phyloP scores from a whole-genome alignment of 53 echinoderm and acorn worm genomes.

The Glandiceps talaboti region DNA sequence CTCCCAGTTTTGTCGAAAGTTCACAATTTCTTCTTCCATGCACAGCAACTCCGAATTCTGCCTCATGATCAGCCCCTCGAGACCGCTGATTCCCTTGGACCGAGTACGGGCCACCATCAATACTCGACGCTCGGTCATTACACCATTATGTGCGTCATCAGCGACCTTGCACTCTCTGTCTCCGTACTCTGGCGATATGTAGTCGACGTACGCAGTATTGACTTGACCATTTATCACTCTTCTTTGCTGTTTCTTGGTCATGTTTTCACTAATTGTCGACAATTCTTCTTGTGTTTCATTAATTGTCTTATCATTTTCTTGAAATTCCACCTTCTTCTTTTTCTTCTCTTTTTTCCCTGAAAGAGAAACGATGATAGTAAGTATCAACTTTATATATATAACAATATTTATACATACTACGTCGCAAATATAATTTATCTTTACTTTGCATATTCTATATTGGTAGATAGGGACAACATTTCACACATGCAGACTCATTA shows the following conservation, averaged over 20 bases:
- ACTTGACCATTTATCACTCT: not conserved
- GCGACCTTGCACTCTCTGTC: not conserved
- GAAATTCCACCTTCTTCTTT: no score
- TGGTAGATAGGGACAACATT: no score
- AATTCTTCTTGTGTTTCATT: not conserved
- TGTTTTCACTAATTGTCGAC: not conserved
- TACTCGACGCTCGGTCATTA: not conserved
- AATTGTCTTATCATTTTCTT: no score
- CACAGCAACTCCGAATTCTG: not conserved
- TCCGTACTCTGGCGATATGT: no score
- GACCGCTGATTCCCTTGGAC: not conserved
- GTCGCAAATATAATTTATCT: no score
- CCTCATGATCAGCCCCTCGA: not conserved
- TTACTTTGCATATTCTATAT: no score
- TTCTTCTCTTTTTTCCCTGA: no score
- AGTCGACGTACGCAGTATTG: not conserved
- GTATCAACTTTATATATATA: no score
- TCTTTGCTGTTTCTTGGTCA: not conserved
- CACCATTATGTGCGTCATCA: not conserved
- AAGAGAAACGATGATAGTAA: no score
- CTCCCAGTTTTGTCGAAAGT: not conserved
- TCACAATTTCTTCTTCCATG: not conserved
- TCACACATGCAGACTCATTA: no score
- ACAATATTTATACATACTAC: no score
- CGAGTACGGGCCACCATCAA: not conserved